Conservation (phyloP, 2,797 vertebrate genomes). For the Rhabdophis nuchalis region DNA sequence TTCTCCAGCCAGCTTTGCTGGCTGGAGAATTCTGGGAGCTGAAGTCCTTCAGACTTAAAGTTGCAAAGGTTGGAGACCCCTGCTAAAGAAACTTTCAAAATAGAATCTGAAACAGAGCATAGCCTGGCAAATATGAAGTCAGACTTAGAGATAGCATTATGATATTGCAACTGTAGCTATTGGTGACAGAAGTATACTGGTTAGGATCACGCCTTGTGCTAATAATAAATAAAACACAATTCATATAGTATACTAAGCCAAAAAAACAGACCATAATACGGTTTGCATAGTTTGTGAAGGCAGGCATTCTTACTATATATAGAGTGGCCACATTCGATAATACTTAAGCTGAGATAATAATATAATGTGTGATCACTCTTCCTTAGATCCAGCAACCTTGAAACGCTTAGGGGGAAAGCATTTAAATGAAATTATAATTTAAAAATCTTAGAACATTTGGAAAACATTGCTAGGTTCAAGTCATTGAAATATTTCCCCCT, state of each 20-base stretch:
- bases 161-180: background rate
- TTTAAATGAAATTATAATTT: background rate
- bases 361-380: background rate
- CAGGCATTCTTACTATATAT: background rate
- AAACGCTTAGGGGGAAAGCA: background rate
- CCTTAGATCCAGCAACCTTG: background rate
- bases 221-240: background rate
- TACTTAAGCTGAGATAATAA: background rate
- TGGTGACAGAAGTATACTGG: background rate
- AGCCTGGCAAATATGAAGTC: background rate
- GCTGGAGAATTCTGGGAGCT: no score
- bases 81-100: background rate
- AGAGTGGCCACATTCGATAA: background rate
- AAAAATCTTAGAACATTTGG: background rate
- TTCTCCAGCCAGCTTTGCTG: no score
- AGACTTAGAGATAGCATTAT: background rate
- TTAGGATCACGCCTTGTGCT: background rate
- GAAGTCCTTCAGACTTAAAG: no score
- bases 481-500: background rate
- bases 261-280: background rate
- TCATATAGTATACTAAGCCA: background rate
- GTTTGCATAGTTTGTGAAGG: background rate
- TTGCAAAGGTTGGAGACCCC: no score
- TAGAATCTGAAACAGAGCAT: background rate
- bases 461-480: background rate